phyloP scores from a whole-genome alignment of 2,113 vertebrate genomes.

The Hymenochirus boettgeri region DNA sequence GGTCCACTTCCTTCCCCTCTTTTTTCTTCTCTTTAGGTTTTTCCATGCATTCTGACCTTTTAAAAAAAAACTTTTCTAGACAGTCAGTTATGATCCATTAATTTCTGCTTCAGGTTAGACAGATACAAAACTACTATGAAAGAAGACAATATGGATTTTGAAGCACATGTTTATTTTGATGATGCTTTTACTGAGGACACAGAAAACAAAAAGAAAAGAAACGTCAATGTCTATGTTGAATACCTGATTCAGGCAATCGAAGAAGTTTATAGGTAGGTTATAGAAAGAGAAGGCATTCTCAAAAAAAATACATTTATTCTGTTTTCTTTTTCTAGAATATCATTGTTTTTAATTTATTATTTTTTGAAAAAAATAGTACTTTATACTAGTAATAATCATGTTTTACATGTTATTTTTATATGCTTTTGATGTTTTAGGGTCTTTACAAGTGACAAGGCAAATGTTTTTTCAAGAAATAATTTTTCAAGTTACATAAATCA shows the following conservation, averaged over 20 bases:
- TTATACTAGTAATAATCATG: background rate
- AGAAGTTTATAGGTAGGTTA: slow-evolving; percentile 5
- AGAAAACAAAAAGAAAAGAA: background rate
- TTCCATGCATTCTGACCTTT: too few relatives aligned
- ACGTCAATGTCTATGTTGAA: slow-evolving; percentile 5
- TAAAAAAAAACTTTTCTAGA: too few relatives aligned
- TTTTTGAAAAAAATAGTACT: background rate
- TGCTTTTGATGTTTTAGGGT: background rate
- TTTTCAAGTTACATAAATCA: background rate
- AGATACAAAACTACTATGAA: background rate
- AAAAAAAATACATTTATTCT: background rate
- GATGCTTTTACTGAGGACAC: slow-evolving; percentile 5
- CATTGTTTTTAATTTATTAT: background rate
- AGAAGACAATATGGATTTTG: background rate
- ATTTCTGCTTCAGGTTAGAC: background rate
- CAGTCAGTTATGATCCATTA: too few relatives aligned
- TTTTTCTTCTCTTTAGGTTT: too few relatives aligned
- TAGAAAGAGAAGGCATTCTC: background rate
- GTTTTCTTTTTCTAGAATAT: background rate
- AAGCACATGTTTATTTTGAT: slow-evolving; percentile 12
- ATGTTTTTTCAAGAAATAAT: background rate
- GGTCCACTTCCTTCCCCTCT: too few relatives aligned
- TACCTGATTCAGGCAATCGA: background rate
- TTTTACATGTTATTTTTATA: background rate
- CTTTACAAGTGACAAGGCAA: background rate